phyloP scores from a whole-genome alignment of 2,797 vertebrate species.

The Oreortyx pictus region DNA sequence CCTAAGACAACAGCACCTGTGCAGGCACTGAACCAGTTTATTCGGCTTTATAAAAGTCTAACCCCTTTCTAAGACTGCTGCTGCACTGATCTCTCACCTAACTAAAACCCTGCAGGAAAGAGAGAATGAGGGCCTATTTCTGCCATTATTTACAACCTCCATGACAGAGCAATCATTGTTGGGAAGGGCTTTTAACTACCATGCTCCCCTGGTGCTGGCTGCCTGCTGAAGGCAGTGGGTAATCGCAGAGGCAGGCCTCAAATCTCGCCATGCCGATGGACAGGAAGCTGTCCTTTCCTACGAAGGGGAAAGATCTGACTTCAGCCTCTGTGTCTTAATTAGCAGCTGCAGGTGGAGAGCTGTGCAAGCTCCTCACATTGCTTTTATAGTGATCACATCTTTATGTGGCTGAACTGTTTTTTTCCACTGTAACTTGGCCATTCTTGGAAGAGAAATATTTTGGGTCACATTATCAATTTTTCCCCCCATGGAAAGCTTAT shows the following conservation, averaged over 20 bases:
- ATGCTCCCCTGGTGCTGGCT: not conserved
- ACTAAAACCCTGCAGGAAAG: not conserved
- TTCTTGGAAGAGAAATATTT: slow-evolving; percentile 69
- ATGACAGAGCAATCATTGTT: not conserved
- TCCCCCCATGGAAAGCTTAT: slow-evolving; percentile 68
- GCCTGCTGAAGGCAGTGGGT: slow-evolving; percentile 8
- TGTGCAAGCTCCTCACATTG: slow-evolving; percentile 39
- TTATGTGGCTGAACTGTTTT: slow-evolving; percentile 52
- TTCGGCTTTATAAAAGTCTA: not conserved
- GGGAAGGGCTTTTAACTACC: not conserved
- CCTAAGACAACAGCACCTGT: not conserved
- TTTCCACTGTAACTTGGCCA: slow-evolving; percentile 69
- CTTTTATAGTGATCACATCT: slow-evolving; percentile 69
- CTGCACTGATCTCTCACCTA: not conserved
- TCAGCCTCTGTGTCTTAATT: slow-evolving; percentile 50
- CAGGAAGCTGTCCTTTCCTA: slow-evolving; percentile 29
- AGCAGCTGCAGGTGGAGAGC: slow-evolving; percentile 69
- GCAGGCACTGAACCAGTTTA: not conserved
- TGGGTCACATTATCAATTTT: slow-evolving; percentile 74
- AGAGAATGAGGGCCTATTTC: not conserved
- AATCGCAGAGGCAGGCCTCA: not conserved
- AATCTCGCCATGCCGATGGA: rapidly evolving
- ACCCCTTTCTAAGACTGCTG: not conserved
- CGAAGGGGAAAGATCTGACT: slow-evolving; percentile 22
- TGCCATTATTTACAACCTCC: not conserved